Evolutionary conservation across 1,140 invertebrate genomes (phyloP).

Genomic region (Drosophila parvula): DNA sequence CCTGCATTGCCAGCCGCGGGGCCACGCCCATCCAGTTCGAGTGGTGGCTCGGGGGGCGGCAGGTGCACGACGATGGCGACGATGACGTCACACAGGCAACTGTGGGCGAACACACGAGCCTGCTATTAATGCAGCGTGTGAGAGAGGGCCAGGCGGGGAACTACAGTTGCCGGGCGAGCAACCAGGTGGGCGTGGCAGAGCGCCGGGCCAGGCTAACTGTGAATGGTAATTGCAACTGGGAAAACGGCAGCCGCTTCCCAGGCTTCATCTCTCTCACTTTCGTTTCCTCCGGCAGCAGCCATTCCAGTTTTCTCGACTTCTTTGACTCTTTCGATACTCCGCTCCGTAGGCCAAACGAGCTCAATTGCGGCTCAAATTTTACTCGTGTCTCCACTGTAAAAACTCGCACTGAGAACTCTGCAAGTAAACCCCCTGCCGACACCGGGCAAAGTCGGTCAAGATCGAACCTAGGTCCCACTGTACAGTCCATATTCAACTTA

Average conservation of each 20-base stretch:
- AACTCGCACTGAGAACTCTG: slow-evolving; percentile 11
- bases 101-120: slow-evolving; percentile 84
- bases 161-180: slow-evolving; percentile 92
- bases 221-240: slow-evolving; percentile 86
- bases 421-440: background rate
- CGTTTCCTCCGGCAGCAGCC: slow-evolving; percentile 13
- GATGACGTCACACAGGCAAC: slow-evolving; percentile 85
- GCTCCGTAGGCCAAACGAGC: slow-evolving; percentile 53
- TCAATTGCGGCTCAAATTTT: slow-evolving; percentile 36
- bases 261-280: slow-evolving; percentile 23
- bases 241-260: background rate
- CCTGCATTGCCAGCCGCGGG: slow-evolving; percentile 89
- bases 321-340: slow-evolving; percentile 36
- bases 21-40: slow-evolving; percentile 88
- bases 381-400: slow-evolving; percentile 17
- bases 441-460: slow-evolving; percentile 50
- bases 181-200: slow-evolving; percentile 89
- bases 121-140: slow-evolving; percentile 85
- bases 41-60: slow-evolving; percentile 86
- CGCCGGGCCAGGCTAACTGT: slow-evolving; percentile 88
- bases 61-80: slow-evolving; percentile 58
- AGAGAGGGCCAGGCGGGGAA: slow-evolving; percentile 88
- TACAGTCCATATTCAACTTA: slow-evolving; percentile 7
- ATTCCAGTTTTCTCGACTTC: slow-evolving; percentile 36
- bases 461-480: slow-evolving; percentile 52